Evolutionary conservation across 2,888 invertebrate species (phyloP), one percentile per base, ranked within the genome.

Genomic region (Pilophorus perplexus): DNA sequence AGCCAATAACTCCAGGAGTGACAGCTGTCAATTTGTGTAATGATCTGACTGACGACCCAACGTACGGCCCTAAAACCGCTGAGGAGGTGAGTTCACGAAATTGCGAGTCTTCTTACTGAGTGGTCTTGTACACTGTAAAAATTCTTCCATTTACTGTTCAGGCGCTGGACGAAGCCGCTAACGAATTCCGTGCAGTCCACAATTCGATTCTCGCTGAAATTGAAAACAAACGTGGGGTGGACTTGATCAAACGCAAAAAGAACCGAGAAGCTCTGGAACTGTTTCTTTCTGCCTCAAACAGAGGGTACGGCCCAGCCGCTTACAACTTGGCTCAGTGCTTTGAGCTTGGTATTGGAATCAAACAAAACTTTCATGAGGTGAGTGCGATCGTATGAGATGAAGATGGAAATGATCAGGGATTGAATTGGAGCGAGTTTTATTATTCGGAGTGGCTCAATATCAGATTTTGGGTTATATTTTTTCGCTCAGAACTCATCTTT

Each of bases 251-350:
- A 72, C 80, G 81, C 73, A 81, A 82, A 38, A 77, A 82, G 71
- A 81, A 82, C 72, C 80, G 81, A 42, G 78, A 83, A 66, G 83
- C 82, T 68, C 75, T 84, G 64, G 76, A 81, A 50, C 83, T 83
- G 72, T 79, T 80, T 71, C 72, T 74, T 71, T 80, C 80, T 66
- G 85, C 85, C 69, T 82, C 84, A 18, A 79, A 79, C 71, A 79
- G 81, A 82, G 70, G 67, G 3, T 82, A 84, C 75, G 78, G 82
- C 59, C 81, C 82, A 69, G 86, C 86, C 28, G 78, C 83, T 68
- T 88, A 83, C 73, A 88, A 88, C 74, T 78, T 88, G 69, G 88
- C 83, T 1, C 74, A 87, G 25, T 87, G 87, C 74, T 84, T 86
- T 75, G 87, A 88, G 75, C 78, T 80, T 72, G 88, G 87, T 0